These are phyloP conservation scores for Danio albolineatus DNA, from an alignment of 2,797 vertebrate species.

Conservation along the genomic window DNA sequence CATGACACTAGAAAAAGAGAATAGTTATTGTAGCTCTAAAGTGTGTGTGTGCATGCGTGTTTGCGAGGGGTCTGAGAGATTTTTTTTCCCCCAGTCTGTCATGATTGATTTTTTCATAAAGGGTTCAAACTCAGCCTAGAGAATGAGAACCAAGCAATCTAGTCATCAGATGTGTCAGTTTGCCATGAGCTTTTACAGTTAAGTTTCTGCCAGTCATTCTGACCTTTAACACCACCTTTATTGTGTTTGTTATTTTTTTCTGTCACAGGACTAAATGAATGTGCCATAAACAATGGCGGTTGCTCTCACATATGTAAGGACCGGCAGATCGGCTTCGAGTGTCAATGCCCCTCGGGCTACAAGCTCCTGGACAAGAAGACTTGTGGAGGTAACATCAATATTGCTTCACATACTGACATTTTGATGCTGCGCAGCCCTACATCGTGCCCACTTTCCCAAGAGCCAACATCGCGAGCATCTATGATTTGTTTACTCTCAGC, in stretches of 20 bases:
- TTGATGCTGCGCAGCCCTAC: not conserved
- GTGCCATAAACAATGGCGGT: conserved; percentile 90
- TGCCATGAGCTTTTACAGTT: conserved; percentile 39
- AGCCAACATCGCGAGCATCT: not conserved
- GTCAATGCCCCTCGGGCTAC: conserved; percentile 93
- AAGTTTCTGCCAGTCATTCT: conserved; percentile 44
- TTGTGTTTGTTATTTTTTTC: not conserved
- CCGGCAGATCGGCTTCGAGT: conserved; percentile 90
- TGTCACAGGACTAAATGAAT: conserved; percentile 90
- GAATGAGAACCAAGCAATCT: conserved; percentile 32
- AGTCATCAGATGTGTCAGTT: too few relatives aligned
- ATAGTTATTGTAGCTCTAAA: too few relatives aligned
- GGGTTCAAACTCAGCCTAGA: conserved; percentile 35
- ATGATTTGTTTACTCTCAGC: conserved; percentile 27
- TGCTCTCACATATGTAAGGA: conserved; percentile 97
- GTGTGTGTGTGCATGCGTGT: too few relatives aligned
- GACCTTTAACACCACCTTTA: conserved; percentile 48
- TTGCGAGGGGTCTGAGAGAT: too few relatives aligned
- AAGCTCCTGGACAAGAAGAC: conserved; percentile 96
- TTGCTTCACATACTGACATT: not conserved
- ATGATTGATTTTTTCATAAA: conserved; percentile 44
- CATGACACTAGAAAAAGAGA: too few relatives aligned
- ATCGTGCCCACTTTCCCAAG: not conserved
- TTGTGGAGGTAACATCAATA: conserved; percentile 88
- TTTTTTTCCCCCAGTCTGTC: too few relatives aligned